Percentiles rank a stretch among this genome's conserved stretches.
These are phyloP conservation scores for Arizona elegans DNA, from an alignment of 2,113 vertebrate genomes.

Conservation along the genomic window DNA sequence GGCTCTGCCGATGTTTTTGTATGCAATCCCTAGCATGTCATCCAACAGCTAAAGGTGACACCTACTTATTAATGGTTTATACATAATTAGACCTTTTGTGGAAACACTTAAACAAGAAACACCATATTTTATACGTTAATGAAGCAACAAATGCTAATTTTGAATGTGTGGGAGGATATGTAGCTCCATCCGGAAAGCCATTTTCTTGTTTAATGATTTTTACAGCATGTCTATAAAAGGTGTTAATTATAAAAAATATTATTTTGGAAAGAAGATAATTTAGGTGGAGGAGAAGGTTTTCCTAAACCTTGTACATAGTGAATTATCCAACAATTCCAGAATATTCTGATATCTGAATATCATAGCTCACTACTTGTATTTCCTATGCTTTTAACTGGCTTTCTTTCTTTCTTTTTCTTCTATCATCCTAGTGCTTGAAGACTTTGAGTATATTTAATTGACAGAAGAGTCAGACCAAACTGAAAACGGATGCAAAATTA, in stretches of 20 bases:
- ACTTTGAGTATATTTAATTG: not conserved
- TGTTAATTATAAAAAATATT: not conserved
- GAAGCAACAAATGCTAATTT: not conserved
- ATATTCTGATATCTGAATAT: not conserved
- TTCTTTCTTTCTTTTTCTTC: not conserved
- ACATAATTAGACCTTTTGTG: not conserved
- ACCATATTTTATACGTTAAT: not conserved
- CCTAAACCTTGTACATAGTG: not conserved
- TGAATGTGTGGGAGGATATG: not conserved
- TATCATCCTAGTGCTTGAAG: not conserved
- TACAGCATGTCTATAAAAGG: not conserved
- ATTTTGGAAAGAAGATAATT: not conserved
- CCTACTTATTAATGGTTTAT: not conserved
- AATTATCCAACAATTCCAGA: not conserved
- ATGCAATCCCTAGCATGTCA: not conserved
- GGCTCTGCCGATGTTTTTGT: not conserved
- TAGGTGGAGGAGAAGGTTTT: not conserved
- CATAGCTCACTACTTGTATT: not conserved
- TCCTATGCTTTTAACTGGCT: not conserved
- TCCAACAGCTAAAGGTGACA: not conserved
- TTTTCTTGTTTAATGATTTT: not conserved
- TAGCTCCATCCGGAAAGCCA: not conserved
- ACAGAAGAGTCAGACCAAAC: not conserved
- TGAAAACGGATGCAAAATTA: not conserved
- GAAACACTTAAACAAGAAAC: not conserved